Evolutionary conservation across 2,888 invertebrate genomes (phyloP).

Genomic region (Synanthedon andrenaeformis): DNA sequence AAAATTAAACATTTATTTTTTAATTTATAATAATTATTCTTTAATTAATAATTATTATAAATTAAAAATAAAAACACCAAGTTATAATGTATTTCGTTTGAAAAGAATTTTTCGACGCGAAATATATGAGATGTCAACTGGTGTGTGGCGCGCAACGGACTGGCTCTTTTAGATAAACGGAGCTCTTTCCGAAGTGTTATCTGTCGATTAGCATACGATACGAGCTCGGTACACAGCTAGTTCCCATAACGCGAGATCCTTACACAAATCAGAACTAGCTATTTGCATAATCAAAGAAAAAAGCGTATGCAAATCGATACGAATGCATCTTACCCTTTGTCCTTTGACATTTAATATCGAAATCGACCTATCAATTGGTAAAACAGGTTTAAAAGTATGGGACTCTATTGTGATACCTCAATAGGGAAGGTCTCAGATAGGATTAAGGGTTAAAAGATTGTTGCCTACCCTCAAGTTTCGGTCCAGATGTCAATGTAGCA

Average conservation of each 20-base stretch:
- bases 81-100: neutral
- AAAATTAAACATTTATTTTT: neutral
- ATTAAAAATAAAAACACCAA: neutral
- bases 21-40: neutral
- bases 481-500: conserved; percentile 56
- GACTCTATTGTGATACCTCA: conserved; percentile 38
- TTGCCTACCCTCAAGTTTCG: conserved; percentile 14
- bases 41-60: neutral
- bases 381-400: conserved; percentile 63
- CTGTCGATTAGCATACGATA: conserved; percentile 54
- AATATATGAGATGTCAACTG: conserved; percentile 38
- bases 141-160: conserved; percentile 60
- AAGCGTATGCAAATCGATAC: conserved; percentile 54
- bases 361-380: conserved; percentile 57
- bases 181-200: conserved; percentile 42
- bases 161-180: conserved; percentile 52
- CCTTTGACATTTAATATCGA: conserved; percentile 49
- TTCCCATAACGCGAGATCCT: conserved; percentile 49
- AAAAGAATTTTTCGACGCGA: conserved; percentile 13
- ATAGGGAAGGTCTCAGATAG: conserved; percentile 27
- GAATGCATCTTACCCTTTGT: conserved; percentile 43
- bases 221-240: conserved; percentile 25
- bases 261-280: conserved; percentile 37
- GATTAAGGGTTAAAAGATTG: conserved; percentile 50
- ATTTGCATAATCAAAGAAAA: conserved; percentile 59